Evolutionary conservation across 2,888 invertebrate species (phyloP), one percentile per base, ranked within the genome.

Genomic region (Hofmannophila pseudospretella): DNA sequence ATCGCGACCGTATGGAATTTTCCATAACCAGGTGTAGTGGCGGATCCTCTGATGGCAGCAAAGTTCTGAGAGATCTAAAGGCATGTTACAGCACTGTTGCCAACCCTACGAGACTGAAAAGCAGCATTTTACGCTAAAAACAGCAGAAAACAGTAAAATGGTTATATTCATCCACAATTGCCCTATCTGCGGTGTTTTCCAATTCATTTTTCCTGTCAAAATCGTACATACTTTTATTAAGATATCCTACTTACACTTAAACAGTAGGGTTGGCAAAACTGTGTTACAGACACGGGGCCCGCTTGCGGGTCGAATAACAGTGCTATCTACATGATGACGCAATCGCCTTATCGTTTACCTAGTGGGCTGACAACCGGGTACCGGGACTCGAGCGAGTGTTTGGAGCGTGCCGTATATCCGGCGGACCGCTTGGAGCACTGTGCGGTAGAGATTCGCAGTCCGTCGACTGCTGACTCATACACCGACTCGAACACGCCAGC

Each of bases 341-440:
- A 68, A 64, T 63, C 50, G 56, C 81, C 81, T 78, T n/a, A 77
- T 62, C 73, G 53, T 62, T 85, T 85, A 84, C 84, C 85, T 84
- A 85, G 80, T 76, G 81, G 84, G 82, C 82, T 82, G 82, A 82
- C 70, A 76, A 82, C 80, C 70, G 76, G 76, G 73, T 75, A 82
- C 80, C 70, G 76, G 76, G 73, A 75, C 59, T 56, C 67, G 58
- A 47, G 40, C 38, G 61, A 58, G 59, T 67, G 36, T 34, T 30
- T 25, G 55, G 58, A 54, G 63, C 54, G 62, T 66, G 61, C 55
- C 50, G 64, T 53, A 47, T 58, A 51, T 56, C 20, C 52, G 59
- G 51, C 48, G 54, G 49, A 41, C 49, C 60, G 58, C 58, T 50
- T 49, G 54, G 49, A 41, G 50, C 60, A 58, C 58, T 50, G 51